Evolutionary conservation across 2,113 vertebrate species (phyloP), one percentile per base, ranked within the genome.

Genomic region (Callopanchax toddi): DNA sequence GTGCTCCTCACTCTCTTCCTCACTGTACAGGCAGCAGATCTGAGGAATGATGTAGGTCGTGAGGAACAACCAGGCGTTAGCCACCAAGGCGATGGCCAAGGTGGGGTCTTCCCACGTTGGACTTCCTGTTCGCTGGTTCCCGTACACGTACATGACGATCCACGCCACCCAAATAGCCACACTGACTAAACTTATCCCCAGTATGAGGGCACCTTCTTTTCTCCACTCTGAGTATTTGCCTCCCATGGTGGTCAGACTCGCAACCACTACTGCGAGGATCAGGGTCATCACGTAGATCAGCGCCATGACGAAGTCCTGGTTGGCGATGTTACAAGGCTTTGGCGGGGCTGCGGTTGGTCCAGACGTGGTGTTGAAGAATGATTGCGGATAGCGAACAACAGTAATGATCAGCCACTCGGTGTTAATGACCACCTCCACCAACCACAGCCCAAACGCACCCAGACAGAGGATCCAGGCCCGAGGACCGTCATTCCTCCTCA

Each of bases 401-500:
- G 97, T 98, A 82, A 99, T 94, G 68, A 98, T 91, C 32, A 99
- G 89, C 97, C 97, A 99, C 88, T 99, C 96, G 0, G 93, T 67
- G 50, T 98, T 99, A 89, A 99, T 94, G 81, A 99, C 88, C 44
- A 93, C 95, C 84, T 99, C 95, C 52, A 99, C 96, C 5, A 93
- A 81, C 84, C 93, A 85, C 1, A 99, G 87, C 2, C 89, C 91
- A 76, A 94, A 1, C 0, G 94, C 94, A 53, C 92, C 90, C 0
- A 89, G 60, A 53, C 93, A 93, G 1, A 94, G 59, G 39, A 78
- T 81, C 94, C 96, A 94, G 6, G 84, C 91, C 26, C 62, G 87
- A 0, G 94, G 95, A 0, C 86, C 93, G 0, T 32, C 68, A 84
- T 94, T 90, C 53, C 48, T 79, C 15, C 93, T 81, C 0, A 64